phyloP scores from a whole-genome alignment of 1,140 invertebrate genomes.

The Aphelinus certus region DNA sequence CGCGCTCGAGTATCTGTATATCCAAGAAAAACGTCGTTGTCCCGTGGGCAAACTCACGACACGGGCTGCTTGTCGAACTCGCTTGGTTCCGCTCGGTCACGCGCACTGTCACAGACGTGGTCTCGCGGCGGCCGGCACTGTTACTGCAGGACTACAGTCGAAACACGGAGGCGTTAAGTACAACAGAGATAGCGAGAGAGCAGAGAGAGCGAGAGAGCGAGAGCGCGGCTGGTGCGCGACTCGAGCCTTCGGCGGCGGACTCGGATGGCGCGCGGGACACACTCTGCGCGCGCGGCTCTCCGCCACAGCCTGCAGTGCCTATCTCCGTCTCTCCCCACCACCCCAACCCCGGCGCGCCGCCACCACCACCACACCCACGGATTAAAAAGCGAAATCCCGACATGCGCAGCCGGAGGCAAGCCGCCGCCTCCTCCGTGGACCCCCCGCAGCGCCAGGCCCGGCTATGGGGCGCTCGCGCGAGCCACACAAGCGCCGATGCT shows the following conservation, averaged over 20 bases:
- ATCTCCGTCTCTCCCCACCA: conserved; percentile 29
- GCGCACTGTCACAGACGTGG: no score
- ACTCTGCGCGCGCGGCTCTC: neutral
- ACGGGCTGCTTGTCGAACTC: no score
- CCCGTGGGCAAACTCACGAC: no score
- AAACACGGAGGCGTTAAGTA: no score
- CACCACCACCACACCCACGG: conserved; percentile 57
- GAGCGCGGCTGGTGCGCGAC: neutral
- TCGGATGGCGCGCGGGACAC: conserved; percentile 5
- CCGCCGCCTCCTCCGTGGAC: conserved; percentile 36
- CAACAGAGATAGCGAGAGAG: neutral
- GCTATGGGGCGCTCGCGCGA: no score
- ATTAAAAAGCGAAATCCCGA: conserved; percentile 60
- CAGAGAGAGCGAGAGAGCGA: neutral
- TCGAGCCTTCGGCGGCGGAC: neutral
- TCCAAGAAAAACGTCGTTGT: no score
- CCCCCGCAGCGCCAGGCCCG: neutral
- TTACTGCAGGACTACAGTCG: no score
- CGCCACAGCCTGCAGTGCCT: neutral
- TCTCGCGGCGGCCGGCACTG: no score
- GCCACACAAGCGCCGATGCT: no score
- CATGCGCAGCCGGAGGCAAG: conserved; percentile 31
- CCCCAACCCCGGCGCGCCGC: conserved; percentile 40
- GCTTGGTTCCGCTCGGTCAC: no score
- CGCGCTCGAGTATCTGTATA: no score